Evolutionary conservation across 2,797 vertebrate species (phyloP), one percentile per base, ranked within the genome.

Genomic region (Gymnocypris eckloni): DNA sequence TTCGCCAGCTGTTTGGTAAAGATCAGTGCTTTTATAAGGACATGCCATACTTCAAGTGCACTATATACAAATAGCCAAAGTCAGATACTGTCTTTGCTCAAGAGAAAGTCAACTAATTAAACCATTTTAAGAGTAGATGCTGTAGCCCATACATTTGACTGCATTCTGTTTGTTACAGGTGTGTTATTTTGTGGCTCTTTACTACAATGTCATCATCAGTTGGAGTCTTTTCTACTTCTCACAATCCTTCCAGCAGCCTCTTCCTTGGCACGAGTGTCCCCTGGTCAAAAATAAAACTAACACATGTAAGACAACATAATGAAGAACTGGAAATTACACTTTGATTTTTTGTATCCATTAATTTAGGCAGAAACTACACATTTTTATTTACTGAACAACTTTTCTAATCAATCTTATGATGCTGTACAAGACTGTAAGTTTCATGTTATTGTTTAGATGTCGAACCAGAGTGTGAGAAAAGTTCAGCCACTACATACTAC

Each of bases 211-310:
- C 91, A 99, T 99, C 94, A 99, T 99, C 91, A 96, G 97, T 90
- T 99, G 98, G 98, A 99, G 98, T 84, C 93, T 99, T 72, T 99
- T 99, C 95, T 99, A 99, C 91, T 99, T 99, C 94, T 99, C 98
- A 48, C 97, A 99, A 91, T 99, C 98, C 88, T 99, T 99, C 93
- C 98, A 99, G 92, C 96, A 98, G 43, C 98, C 98, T 0, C 95
- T 99, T 82, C 98, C 98, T 0, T 99, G 98, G 98, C 94, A 98
- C 25, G 97, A 99, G 88, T 99, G 98, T 92, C 97, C 98, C 15
- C 94, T 98, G 87, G 92, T 97, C 91, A 98, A 98, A 95, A 99
- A 98, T 92, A 90, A 95, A 88, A 98, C 95, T 85, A 95, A 90
- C 73, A 95, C 96, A 81, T 96, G 98, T 99, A 94, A 97, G 97